These are phyloP conservation scores for Donacobius atricapilla DNA, from an alignment of 2,113 vertebrate species.

Conservation along the genomic window DNA sequence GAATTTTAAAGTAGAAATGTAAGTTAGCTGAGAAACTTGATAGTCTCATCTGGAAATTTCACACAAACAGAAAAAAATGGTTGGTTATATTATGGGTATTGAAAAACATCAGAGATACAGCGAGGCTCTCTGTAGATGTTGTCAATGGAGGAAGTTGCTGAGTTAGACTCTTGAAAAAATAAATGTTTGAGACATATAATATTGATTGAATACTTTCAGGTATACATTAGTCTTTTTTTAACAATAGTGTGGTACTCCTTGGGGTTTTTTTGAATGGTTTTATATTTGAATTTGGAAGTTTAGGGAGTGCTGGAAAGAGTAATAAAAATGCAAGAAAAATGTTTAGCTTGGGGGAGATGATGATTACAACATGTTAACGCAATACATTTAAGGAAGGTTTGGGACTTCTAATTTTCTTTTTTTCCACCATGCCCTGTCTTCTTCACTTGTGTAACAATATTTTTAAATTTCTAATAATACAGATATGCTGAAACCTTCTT, in stretches of 20 bases:
- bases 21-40: not conserved
- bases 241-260: not conserved
- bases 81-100: not conserved
- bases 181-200: not conserved
- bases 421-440: fast-evolving
- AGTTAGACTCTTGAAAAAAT: not conserved
- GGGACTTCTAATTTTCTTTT: not conserved
- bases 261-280: not conserved
- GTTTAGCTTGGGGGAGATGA: not conserved
- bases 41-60: not conserved
- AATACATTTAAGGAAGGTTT: not conserved
- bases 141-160: not conserved
- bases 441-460: not conserved
- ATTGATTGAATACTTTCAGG: not conserved
- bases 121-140: not conserved
- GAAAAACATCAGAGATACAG: not conserved
- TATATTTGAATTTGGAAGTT: not conserved
- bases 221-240: not conserved
- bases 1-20: not conserved
- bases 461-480: not conserved
- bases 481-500: not conserved
- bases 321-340: not conserved
- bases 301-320: not conserved
- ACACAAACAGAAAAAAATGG: not conserved
- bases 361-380: not conserved